phyloP scores from a whole-genome alignment of 2,797 vertebrate genomes.

The Argyrosomus regius region DNA sequence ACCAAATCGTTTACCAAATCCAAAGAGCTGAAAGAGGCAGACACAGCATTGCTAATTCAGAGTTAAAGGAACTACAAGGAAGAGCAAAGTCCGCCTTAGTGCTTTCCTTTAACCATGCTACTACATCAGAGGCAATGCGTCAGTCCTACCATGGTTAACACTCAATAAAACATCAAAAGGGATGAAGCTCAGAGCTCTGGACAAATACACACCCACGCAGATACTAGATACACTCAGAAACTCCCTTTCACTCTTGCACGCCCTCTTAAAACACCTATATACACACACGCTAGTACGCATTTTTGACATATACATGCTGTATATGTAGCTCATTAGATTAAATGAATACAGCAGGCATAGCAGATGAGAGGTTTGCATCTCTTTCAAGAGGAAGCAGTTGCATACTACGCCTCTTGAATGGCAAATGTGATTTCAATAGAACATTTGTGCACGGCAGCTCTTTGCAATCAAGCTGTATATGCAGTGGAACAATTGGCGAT shows the following conservation, averaged over 20 bases:
- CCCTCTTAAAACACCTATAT: slow-evolving; percentile 10
- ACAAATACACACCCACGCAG: slow-evolving; percentile 76
- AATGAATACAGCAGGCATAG: slow-evolving; percentile 49
- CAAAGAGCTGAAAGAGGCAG: slow-evolving; percentile 49
- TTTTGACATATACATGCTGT: slow-evolving; percentile 23
- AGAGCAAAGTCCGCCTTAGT: slow-evolving; percentile 66
- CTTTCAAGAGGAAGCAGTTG: slow-evolving; percentile 49
- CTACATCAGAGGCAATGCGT: slow-evolving; percentile 74
- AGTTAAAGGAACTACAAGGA: slow-evolving; percentile 61
- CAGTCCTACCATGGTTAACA: slow-evolving; percentile 77
- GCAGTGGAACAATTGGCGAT: slow-evolving; percentile 48
- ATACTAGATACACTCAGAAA: slow-evolving; percentile 60
- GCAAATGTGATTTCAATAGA: slow-evolving; percentile 60
- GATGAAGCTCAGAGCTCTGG: slow-evolving; percentile 76
- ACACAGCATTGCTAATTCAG: slow-evolving; percentile 62
- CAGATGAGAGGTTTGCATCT: slow-evolving; percentile 55
- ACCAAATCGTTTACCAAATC: slow-evolving; percentile 60
- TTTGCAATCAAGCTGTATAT: slow-evolving; percentile 33
- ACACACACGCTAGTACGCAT: background rate
- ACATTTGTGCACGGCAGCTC: slow-evolving; percentile 25
- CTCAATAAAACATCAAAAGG: slow-evolving; percentile 88
- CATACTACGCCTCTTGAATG: slow-evolving; percentile 42
- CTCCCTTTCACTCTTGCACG: slow-evolving; percentile 12
- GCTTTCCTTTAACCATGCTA: slow-evolving; percentile 69
- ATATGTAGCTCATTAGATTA: slow-evolving; percentile 56